Percentiles rank a stretch among this genome's conserved stretches.
Evolutionary conservation across 2,113 vertebrate genomes (phyloP).

Genomic region (Salvator merianae): DNA sequence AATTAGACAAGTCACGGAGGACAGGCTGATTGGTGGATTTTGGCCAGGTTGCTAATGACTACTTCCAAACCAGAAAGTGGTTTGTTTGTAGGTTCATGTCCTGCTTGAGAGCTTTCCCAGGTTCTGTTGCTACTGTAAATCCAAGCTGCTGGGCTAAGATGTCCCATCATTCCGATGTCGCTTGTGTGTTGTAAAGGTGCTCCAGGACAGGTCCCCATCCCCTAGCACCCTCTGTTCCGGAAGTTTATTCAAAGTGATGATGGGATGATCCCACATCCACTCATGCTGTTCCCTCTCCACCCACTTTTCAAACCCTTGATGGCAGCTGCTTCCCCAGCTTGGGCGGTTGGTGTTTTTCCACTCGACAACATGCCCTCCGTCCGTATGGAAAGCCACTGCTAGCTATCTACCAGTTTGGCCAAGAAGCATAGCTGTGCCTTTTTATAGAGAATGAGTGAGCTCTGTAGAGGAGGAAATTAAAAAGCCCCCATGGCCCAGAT

Average conservation of each 20-base stretch:
- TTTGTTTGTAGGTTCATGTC: too few relatives aligned
- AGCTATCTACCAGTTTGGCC: not conserved
- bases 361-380: not conserved
- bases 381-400: not conserved
- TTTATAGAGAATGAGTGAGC: not conserved
- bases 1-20: too few relatives aligned
- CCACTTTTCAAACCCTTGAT: not conserved
- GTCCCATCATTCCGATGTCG: too few relatives aligned
- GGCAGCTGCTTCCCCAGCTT: not conserved
- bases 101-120: too few relatives aligned
- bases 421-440: not conserved
- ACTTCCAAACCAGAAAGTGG: too few relatives aligned
- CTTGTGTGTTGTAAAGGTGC: not conserved
- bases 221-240: not conserved
- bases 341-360: not conserved
- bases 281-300: not conserved
- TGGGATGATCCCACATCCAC: not conserved
- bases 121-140: too few relatives aligned
- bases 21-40: too few relatives aligned
- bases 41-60: too few relatives aligned
- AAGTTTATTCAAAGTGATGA: not conserved
- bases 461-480: not conserved
- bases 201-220: not conserved
- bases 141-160: too few relatives aligned
- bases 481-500: slow-evolving; percentile 1